These are phyloP conservation scores for Myathropa florea DNA, from an alignment of 2,888 invertebrate genomes.

Conservation along the genomic window DNA sequence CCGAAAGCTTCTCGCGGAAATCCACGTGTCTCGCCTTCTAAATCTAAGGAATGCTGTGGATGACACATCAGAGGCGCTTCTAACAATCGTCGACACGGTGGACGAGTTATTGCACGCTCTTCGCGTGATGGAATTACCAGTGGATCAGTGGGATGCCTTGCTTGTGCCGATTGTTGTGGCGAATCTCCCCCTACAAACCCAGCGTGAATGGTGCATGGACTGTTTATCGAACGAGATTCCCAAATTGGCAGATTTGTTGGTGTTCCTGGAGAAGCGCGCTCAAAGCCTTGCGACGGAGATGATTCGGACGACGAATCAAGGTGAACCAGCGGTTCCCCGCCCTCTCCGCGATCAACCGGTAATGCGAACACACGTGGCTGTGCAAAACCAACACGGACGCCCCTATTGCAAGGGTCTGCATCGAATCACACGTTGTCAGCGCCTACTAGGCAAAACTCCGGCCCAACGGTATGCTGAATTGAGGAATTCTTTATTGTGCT, in stretches of 20 bases:
- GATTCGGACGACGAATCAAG: neutral
- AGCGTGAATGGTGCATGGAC: conserved; percentile 16
- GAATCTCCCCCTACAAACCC: neutral
- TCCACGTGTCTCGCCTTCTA: conserved; percentile 37
- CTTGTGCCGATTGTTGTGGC: conserved; percentile 9
- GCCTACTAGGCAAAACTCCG: neutral
- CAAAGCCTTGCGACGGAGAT: conserved; percentile 15
- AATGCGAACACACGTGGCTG: no score
- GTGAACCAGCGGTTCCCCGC: neutral
- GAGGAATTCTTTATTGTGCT: neutral
- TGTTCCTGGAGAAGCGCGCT: conserved; percentile 23
- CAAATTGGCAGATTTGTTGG: conserved; percentile 16
- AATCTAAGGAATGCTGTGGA: conserved; percentile 2
- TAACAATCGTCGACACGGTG: conserved; percentile 46
- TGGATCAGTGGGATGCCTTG: conserved; percentile 27
- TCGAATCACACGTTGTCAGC: neutral
- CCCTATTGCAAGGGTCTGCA: conserved; percentile 12
- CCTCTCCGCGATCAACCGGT: neutral
- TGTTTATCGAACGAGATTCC: conserved; percentile 21
- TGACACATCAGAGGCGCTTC: conserved; percentile 13
- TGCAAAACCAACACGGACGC: neutral
- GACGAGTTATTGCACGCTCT: conserved; percentile 37
- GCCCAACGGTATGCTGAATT: neutral
- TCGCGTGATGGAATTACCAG: conserved; percentile 22
- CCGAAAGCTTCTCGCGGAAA: conserved; percentile 29